Percentiles rank a stretch among this genome's conserved stretches.
Conservation (phyloP, 1,140 invertebrate genomes). For the Tetranychus urticae region DNA sequence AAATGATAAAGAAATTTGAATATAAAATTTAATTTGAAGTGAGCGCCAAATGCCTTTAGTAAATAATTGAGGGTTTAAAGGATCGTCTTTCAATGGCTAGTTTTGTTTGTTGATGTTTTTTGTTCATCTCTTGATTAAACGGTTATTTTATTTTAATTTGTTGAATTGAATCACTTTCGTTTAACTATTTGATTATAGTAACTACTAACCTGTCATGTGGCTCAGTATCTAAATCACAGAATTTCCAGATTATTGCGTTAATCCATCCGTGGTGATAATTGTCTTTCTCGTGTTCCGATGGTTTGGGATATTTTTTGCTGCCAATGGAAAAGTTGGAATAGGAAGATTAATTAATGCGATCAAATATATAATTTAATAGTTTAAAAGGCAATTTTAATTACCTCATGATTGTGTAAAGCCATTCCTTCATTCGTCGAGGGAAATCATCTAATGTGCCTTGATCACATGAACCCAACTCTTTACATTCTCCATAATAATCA, state of each 20-base stretch:
- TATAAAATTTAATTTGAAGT: too few species aligned
- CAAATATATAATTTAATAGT: not conserved
- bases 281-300: not conserved
- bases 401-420: slow-evolving; percentile 87
- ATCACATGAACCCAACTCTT: slow-evolving; percentile 36
- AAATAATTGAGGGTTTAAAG: not conserved
- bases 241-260: slow-evolving; percentile 86
- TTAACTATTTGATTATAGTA: too few species aligned
- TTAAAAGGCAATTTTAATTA: slow-evolving; percentile 25
- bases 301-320: not conserved
- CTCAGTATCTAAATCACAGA: slow-evolving; percentile 74
- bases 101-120: too few species aligned
- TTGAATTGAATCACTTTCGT: too few species aligned
- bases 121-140: too few species aligned
- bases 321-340: not conserved
- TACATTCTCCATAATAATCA: slow-evolving; percentile 47
- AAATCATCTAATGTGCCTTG: slow-evolving; percentile 67
- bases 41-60: too few species aligned
- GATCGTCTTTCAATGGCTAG: too few species aligned
- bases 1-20: too few species aligned
- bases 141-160: too few species aligned
- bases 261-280: slow-evolving; percentile 37
- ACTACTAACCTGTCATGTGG: slow-evolving; percentile 43
- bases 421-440: slow-evolving; percentile 77
- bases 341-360: not conserved